Percentiles rank a stretch among this genome's conserved stretches.
These are phyloP conservation scores for Eueremaeus valkanovi DNA, from an alignment of 2,888 invertebrate genomes.

Conservation along the genomic window DNA sequence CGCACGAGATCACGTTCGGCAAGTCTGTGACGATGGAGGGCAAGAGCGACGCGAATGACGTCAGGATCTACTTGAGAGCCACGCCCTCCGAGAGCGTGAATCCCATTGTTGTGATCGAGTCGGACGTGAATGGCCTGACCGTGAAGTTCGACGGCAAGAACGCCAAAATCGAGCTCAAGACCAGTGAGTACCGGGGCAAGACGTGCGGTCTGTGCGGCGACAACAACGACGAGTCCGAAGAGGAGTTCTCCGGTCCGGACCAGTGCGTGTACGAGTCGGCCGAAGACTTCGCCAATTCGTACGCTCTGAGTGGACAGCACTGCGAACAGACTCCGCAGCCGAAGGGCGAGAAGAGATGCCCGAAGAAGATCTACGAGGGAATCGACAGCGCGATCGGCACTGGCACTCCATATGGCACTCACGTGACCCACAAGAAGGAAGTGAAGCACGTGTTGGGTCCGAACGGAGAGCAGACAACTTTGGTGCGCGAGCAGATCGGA, in stretches of 20 bases:
- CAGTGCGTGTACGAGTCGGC: conserved; percentile 40
- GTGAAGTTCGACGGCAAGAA: conserved; percentile 44
- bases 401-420: too few relatives aligned
- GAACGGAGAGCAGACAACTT: neutral
- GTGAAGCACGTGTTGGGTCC: neutral
- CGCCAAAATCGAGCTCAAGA: conserved; percentile 42
- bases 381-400: too few relatives aligned
- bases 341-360: too few relatives aligned
- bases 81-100: conserved; percentile 6
- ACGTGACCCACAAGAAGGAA: neutral
- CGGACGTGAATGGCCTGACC: neutral
- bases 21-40: neutral
- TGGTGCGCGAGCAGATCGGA: neutral
- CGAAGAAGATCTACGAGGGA: neutral
- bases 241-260: conserved; percentile 43
- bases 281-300: conserved; percentile 42
- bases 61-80: conserved; percentile 29
- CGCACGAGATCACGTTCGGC: neutral
- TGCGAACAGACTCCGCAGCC: conserved; percentile 21
- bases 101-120: conserved; percentile 36
- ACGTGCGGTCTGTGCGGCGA: conserved; percentile 46
- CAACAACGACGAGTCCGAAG: conserved; percentile 44
- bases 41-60: neutral
- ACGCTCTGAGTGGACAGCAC: conserved; percentile 41
- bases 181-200: conserved; percentile 43